phyloP scores from a whole-genome alignment of 2,888 invertebrate genomes.

The Cecidostiba fungosa region DNA sequence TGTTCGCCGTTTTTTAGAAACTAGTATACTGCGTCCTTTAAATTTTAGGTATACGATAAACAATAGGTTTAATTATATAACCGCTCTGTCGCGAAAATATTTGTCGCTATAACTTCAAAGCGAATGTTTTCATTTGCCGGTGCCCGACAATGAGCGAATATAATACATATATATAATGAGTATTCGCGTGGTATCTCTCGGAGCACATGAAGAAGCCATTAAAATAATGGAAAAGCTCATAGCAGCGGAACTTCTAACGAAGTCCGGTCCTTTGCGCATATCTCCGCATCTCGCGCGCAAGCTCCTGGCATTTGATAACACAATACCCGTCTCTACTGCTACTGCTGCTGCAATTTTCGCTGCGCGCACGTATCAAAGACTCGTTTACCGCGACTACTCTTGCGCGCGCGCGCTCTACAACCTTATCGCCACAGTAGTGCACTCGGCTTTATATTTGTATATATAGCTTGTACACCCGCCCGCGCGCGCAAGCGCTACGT shows the following conservation, averaged over 20 bases:
- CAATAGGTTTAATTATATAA: too few species aligned
- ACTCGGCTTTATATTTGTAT: constrained; percentile 22
- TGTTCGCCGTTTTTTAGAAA: too few species aligned
- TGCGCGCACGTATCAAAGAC: constrained; percentile 34
- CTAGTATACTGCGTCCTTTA: neutral
- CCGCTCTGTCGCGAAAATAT: neutral
- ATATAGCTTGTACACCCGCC: neutral
- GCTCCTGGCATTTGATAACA: constrained; percentile 12
- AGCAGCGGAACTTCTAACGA: constrained; percentile 10
- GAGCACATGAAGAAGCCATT: neutral
- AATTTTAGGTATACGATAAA: too few species aligned
- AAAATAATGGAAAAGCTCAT: constrained; percentile 3
- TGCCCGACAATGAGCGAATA: neutral
- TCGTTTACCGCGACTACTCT: constrained; percentile 21
- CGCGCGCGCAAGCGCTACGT: neutral
- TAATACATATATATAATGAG: neutral
- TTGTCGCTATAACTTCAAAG: neutral
- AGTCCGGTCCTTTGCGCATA: neutral
- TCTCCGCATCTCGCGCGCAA: neutral
- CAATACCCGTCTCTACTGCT: neutral
- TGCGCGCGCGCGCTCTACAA: neutral
- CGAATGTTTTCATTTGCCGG: neutral
- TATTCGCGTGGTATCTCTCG: neutral
- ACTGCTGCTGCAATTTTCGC: constrained; percentile 24
- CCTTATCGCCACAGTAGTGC: neutral